Base-by-base conservation (phyloP, 1,140 invertebrate species). In the Scaptodrosophila lebanonensis region DNA sequence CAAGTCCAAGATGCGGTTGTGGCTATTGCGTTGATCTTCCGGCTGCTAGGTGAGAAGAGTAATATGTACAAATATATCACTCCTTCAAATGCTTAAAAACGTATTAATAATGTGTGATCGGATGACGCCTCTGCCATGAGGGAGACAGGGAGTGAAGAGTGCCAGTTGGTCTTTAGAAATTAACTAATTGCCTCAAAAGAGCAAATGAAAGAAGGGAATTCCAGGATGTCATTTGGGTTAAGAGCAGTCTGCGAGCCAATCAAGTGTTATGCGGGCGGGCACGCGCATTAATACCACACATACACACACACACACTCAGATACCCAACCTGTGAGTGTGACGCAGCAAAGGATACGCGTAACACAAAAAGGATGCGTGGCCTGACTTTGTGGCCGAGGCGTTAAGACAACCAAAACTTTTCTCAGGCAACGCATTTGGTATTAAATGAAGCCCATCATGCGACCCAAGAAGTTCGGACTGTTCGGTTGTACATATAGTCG, bases 51-150 rank as follows among this genome's bases (percentile, higher is more conserved):
- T 82, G 75, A 82, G 76, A 82, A 82, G 75, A 82, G 54, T 76
- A 82, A 82, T 82, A 83, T 83, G 75, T 82, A 82, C 62, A 82
- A 82, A 82, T 82, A 82, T 82, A 83, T 82, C 75, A 82, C 75
- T 83, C 76, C 75, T 70, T 66, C 63, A 43, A 16, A 79, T 12
- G 22, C 57, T 83, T 82, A 82, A 82, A 82, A 83, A 67, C 32
- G 43, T 43, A 82, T 82, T 75, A 83, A 82, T 83, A 83, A 83
- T 35, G 62, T 82, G 75, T 70, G 75, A 79, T 66, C 57, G 52
- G 36, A 38, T 32, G 15, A 65, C 69, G 69, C 69, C 73, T 50
- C 13, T 27, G 17, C 18, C 8, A 5, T n/a, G n/a, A n/a, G n/a
- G n/a, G n/a, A n/a, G n/a, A n/a, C n/a, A n/a, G n/a, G n/a, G n/a